A percentile compares a stretch with the other conserved stretches of the same genome.
These are phyloP conservation scores for Arctocebus calabarensis DNA, from an alignment of 2,797 vertebrate species.

Conservation along the genomic window DNA sequence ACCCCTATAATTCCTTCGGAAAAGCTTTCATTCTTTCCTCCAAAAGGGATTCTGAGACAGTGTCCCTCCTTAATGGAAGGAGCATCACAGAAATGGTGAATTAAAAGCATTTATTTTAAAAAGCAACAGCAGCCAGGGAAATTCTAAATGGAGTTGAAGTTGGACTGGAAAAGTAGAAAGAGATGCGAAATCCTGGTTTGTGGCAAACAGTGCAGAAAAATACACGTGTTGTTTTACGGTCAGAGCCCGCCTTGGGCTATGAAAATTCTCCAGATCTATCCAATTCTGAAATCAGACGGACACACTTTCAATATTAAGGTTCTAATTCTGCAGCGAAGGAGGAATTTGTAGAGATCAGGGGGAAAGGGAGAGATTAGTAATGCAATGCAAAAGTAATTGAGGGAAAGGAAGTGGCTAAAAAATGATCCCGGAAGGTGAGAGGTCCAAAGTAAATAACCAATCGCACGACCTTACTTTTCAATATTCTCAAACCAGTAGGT, in stretches of 20 bases:
- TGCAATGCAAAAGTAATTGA: constrained; percentile 7
- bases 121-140: constrained; percentile 21
- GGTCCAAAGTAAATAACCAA: constrained; percentile 9
- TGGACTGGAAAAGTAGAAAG: background rate
- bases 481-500: constrained; percentile 55
- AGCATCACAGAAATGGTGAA: constrained; percentile 19
- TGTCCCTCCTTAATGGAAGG: background rate
- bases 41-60: constrained; percentile 28
- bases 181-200: constrained; percentile 9
- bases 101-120: constrained; percentile 57
- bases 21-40: constrained; percentile 12
- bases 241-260: constrained; percentile 14
- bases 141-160: constrained; percentile 15
- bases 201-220: constrained; percentile 16
- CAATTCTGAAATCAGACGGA: constrained; percentile 31
- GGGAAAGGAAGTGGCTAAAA: constrained; percentile 38
- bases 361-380: background rate
- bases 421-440: constrained; percentile 18
- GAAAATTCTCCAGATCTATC: constrained; percentile 52
- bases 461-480: constrained; percentile 63
- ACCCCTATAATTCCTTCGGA: background rate
- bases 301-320: constrained; percentile 4
- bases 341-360: background rate
- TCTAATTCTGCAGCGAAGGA: background rate
- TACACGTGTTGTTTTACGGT: background rate